phyloP scores from a whole-genome alignment of 1,140 invertebrate genomes.

The Vanessa atalanta region DNA sequence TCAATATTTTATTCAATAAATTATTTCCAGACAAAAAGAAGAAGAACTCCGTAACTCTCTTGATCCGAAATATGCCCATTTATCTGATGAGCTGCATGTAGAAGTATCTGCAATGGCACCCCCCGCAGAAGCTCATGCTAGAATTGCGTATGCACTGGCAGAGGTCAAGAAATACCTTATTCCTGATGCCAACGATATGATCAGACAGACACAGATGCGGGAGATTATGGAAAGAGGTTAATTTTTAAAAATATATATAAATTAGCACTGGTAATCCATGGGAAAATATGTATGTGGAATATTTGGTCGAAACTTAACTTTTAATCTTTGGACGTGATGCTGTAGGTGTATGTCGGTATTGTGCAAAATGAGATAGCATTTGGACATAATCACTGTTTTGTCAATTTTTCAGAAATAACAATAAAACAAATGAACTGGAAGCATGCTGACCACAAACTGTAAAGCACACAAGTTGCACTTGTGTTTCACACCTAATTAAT shows the following conservation, averaged over 20 bases:
- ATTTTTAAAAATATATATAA: constrained; percentile 5
- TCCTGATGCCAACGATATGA: constrained; percentile 90
- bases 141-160: constrained; percentile 93
- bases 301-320: no score
- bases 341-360: no score
- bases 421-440: no score
- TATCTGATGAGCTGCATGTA: constrained; percentile 95
- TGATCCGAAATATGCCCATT: constrained; percentile 95
- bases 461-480: no score
- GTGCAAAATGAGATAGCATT: no score
- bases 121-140: constrained; percentile 94
- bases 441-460: no score
- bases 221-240: constrained; percentile 67
- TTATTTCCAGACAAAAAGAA: constrained; percentile 84
- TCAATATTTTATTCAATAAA: neutral
- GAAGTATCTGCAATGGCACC: constrained; percentile 94
- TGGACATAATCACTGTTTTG: no score
- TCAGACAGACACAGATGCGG: constrained; percentile 72
- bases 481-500: no score
- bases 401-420: no score
- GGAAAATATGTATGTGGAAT: no score
- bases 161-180: constrained; percentile 86
- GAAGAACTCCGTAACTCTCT: constrained; percentile 92
- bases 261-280: no score
- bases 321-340: no score